Conservation (phyloP, 2,888 invertebrate genomes). For the Nasonovia ribisnigri region DNA sequence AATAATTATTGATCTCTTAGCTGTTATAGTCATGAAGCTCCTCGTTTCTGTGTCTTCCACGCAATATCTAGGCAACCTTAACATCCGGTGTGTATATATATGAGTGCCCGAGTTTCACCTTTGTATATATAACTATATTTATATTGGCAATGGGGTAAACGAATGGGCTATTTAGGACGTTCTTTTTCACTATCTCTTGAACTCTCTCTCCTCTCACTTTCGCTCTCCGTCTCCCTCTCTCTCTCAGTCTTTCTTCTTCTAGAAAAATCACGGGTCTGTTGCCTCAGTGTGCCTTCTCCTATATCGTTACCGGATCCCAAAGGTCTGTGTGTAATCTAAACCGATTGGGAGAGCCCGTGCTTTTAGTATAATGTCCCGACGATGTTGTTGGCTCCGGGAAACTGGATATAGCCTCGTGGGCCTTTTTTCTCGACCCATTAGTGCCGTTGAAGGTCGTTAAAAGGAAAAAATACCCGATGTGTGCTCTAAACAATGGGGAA, state of each 20-base stretch:
- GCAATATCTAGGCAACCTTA: neutral
- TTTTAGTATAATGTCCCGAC: constrained; percentile 55
- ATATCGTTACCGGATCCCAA: constrained; percentile 39
- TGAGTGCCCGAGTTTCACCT: neutral
- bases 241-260: neutral
- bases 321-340: constrained; percentile 54
- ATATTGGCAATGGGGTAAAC: neutral
- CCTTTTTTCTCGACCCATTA: constrained; percentile 55
- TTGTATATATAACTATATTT: neutral
- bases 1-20: neutral
- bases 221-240: neutral
- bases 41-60: neutral
- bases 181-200: neutral
- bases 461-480: neutral
- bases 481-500: constrained; percentile 38
- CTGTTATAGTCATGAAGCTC: neutral
- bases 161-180: neutral
- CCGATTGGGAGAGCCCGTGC: constrained; percentile 48
- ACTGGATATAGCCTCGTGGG: constrained; percentile 56
- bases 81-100: neutral
- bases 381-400: constrained; percentile 39
- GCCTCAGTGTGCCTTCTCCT: constrained; percentile 12
- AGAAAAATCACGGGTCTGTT: neutral
- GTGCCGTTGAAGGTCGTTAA: constrained; percentile 43
- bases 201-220: neutral